Evolutionary conservation across 2,797 vertebrate species (phyloP).

Genomic region (Margarornis squamiger): DNA sequence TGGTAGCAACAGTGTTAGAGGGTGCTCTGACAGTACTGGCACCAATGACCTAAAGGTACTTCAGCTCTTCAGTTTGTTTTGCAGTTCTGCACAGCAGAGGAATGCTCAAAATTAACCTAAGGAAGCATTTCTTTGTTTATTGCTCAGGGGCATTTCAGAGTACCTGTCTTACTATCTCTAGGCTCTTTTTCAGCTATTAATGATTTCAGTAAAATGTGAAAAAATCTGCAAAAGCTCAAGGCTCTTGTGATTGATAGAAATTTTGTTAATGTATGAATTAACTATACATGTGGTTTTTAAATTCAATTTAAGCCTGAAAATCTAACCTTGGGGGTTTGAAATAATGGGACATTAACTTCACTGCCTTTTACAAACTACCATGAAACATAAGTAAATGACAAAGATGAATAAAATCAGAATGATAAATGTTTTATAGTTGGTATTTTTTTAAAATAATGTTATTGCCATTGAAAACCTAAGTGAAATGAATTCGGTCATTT

Average conservation of each 20-base stretch:
- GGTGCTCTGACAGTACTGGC: not conserved
- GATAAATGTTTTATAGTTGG: constrained; percentile 54
- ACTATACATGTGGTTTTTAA: constrained; percentile 66
- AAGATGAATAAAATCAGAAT: constrained; percentile 65
- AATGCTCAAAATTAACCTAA: not conserved
- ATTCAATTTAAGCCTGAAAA: constrained; percentile 67
- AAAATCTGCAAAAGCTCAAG: constrained; percentile 39
- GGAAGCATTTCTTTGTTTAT: not conserved
- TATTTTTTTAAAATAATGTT: constrained; percentile 63
- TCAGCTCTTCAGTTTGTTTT: not conserved
- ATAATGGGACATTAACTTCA: constrained; percentile 72
- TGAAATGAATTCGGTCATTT: constrained; percentile 66
- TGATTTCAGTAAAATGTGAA: constrained; percentile 13
- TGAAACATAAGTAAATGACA: constrained; percentile 67
- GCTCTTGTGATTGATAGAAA: constrained; percentile 55
- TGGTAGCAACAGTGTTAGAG: not conserved
- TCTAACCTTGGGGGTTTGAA: constrained; percentile 70
- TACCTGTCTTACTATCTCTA: not conserved
- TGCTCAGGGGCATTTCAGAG: not conserved
- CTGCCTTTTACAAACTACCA: constrained; percentile 63
- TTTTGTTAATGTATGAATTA: constrained; percentile 68
- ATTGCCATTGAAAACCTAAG: constrained; percentile 66
- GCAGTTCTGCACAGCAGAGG: not conserved
- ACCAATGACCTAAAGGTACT: not conserved
- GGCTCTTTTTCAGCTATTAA: constrained; percentile 20